Conservation (phyloP, 1,140 invertebrate genomes). For the Drosophila mayri region DNA sequence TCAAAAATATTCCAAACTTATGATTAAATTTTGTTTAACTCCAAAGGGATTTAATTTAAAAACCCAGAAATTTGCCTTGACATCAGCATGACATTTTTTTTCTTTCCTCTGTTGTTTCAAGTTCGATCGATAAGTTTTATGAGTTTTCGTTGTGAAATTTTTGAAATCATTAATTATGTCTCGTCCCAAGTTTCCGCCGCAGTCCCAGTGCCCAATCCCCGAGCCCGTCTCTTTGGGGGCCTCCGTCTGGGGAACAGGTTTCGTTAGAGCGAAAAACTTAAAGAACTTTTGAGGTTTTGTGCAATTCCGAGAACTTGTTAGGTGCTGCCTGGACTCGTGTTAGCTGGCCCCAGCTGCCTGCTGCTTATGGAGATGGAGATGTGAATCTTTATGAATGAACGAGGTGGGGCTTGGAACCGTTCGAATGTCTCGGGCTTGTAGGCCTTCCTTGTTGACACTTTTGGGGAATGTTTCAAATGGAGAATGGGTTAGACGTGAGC, state of each 20-base stretch:
- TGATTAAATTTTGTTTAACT: background rate
- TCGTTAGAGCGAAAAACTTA: conserved; percentile 43
- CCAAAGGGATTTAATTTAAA: conserved; percentile 2
- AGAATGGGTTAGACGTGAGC: conserved; percentile 65
- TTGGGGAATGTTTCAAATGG: conserved; percentile 31
- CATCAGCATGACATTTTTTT: conserved; percentile 41
- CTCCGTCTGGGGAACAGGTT: conserved; percentile 54
- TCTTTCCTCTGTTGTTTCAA: conserved; percentile 15
- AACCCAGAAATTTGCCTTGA: conserved; percentile 16
- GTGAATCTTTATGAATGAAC: conserved; percentile 76
- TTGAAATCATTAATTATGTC: conserved; percentile 76
- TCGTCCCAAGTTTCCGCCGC: conserved; percentile 5
- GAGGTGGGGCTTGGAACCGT: conserved; percentile 13
- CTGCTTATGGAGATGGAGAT: conserved; percentile 63
- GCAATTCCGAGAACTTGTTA: conserved; percentile 73
- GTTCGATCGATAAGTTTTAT: conserved; percentile 64
- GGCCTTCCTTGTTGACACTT: conserved; percentile 50
- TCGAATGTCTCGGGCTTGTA: conserved; percentile 20
- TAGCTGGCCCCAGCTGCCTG: conserved; percentile 20
- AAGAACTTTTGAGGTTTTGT: conserved; percentile 49
- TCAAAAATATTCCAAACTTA: background rate
- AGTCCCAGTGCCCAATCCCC: conserved; percentile 4
- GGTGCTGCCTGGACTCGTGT: conserved; percentile 39
- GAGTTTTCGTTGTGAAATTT: conserved; percentile 67
- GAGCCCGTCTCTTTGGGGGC: conserved; percentile 4